Base-by-base conservation (phyloP, 1,140 invertebrate species). In the Euschistus heros region DNA sequence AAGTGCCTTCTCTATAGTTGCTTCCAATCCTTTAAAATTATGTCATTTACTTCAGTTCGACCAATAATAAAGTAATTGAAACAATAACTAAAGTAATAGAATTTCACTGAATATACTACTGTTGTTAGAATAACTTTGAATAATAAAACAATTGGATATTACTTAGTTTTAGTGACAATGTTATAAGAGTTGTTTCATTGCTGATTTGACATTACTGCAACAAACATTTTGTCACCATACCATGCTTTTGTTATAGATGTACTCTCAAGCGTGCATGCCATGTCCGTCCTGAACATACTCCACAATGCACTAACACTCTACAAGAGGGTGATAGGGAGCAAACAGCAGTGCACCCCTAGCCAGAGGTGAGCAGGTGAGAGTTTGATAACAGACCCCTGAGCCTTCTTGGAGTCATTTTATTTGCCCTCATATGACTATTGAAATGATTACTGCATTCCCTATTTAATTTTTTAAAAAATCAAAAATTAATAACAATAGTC, bases 231-330 rank as follows among this genome's bases (percentile, higher is more conserved):
- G 18, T 20, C 7, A 26, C 2, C 24, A 64, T 33, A 15, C 20
- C 22, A 17, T 68, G 22, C 26, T 65, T 62, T 20, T 65, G 42
- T 70, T 70, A 33, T 78, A 73, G 80, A 80, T 63, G 76, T 80
- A 15, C 70, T 81, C 37, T 75, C 75, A 3, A 75, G 72, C 46
- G 73, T 73, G 17, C 76, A 81, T 62, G 80, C 80, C 0, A 74
- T 77, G 62, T 76, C 80, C 7, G 77, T 86, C 20, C 76, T 86
- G 30, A 83, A 83, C 69, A 80, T 83, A 44, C 75, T 86, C 24
- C 84, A 86, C 72, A 86, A 86, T 70, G 80, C 82, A 18, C 81
- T 87, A 47, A 86, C 85, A 5, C 79, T 86, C 74, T 84, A 86
- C 70, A 85, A 85, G 69, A 72, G 84, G 65, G 83, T 83, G n/a